Percentiles rank a stretch among this genome's conserved stretches.
Conservation (phyloP, 2,888 invertebrate species). For the Philereme transversata region DNA sequence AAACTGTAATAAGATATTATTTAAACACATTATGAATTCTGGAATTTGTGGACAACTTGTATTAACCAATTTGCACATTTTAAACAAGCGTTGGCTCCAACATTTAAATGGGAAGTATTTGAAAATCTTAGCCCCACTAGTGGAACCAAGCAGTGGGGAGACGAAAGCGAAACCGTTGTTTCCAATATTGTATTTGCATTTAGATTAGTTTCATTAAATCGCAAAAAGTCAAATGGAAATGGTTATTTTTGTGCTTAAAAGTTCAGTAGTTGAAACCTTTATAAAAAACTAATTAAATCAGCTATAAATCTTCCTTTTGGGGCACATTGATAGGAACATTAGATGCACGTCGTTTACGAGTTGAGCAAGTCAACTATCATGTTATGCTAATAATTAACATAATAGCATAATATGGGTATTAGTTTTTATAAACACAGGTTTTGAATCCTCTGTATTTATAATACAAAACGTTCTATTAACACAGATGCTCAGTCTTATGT, state of each 20-base stretch:
- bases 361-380: constrained; percentile 30
- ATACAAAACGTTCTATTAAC: constrained; percentile 68
- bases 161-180: too few species aligned
- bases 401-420: constrained; percentile 37
- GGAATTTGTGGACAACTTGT: neutral
- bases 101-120: too few species aligned
- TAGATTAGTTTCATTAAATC: constrained; percentile 1
- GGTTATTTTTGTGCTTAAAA: neutral
- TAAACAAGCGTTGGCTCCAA: too few species aligned
- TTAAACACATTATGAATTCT: constrained; percentile 2
- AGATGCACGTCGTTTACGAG: constrained; percentile 21
- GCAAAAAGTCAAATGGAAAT: neutral
- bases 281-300: constrained; percentile 2
- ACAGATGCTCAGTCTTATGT: constrained; percentile 75
- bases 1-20: constrained; percentile 24
- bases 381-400: constrained; percentile 26
- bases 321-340: constrained; percentile 24
- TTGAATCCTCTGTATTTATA: constrained; percentile 46
- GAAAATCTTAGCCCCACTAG: too few species aligned
- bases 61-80: neutral
- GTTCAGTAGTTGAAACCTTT: neutral
- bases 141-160: too few species aligned
- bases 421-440: constrained; percentile 33
- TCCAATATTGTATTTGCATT: neutral
- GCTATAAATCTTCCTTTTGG: constrained; percentile 13